Conservation (phyloP, 2,888 invertebrate species). For the Sericinus montela region DNA sequence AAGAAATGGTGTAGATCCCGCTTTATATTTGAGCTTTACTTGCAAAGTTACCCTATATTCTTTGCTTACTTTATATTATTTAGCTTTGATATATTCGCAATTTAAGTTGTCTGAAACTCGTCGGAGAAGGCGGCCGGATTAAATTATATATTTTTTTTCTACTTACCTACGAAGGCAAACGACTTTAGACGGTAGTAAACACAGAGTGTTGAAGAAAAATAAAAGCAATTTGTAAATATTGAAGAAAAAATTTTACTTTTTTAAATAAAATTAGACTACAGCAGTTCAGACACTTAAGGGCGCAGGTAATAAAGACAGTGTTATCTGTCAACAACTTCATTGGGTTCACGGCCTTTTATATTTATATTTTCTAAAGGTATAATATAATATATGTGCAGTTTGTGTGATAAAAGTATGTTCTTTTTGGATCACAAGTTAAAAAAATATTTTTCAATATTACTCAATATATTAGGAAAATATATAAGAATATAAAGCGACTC, state of each 20-base stretch:
- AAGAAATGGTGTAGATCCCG: conserved; percentile 25
- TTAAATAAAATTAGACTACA: conserved; percentile 1
- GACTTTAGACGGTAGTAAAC: conserved; percentile 53
- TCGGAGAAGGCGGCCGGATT: conserved; percentile 56
- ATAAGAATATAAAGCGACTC: too few relatives aligned
- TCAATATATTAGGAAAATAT: too few relatives aligned
- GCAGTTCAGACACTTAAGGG: background rate
- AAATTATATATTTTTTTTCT: conserved; percentile 63
- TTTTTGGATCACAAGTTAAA: too few relatives aligned
- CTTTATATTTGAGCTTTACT: conserved; percentile 40
- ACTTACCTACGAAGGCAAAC: conserved; percentile 47
- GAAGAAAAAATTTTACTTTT: conserved; percentile 7
- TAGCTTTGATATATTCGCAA: conserved; percentile 75
- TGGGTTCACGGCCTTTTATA: too few relatives aligned
- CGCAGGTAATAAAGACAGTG: too few relatives aligned
- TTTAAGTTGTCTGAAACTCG: conserved; percentile 74
- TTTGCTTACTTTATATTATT: conserved; percentile 70
- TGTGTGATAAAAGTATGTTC: too few relatives aligned
- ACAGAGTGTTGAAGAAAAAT: conserved; percentile 30
- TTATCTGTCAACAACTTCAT: too few relatives aligned
- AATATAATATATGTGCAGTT: too few relatives aligned
- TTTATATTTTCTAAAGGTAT: too few relatives aligned
- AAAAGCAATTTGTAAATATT: conserved; percentile 20
- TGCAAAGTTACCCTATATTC: conserved; percentile 63
- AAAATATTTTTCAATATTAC: too few relatives aligned